phyloP scores from a whole-genome alignment of 2,888 invertebrate genomes.

The Andrena praecox region DNA sequence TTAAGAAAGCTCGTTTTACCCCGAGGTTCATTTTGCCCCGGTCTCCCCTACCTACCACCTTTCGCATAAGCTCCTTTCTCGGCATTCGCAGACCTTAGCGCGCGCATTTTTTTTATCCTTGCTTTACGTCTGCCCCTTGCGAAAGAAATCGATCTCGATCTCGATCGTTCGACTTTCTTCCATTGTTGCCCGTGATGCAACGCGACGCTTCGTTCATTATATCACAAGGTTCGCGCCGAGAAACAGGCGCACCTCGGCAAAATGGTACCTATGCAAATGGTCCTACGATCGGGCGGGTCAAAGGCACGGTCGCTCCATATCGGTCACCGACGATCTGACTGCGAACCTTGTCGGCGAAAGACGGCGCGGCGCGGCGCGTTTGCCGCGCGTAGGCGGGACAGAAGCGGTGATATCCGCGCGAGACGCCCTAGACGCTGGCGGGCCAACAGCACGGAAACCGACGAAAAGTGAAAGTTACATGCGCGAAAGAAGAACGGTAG shows the following conservation, averaged over 20 bases:
- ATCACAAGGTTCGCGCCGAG: not conserved
- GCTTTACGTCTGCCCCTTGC: not conserved
- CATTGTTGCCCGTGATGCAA: no score
- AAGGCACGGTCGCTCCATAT: no score
- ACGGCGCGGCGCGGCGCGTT: no score
- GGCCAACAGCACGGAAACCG: constrained; percentile 24
- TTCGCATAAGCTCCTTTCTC: constrained; percentile 63
- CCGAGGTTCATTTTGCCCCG: no score
- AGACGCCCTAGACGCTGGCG: constrained; percentile 24
- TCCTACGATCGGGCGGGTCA: no score
- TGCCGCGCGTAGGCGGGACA: not conserved
- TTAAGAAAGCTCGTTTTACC: no score
- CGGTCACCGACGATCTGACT: no score
- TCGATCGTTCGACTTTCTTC: no score
- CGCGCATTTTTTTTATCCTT: not conserved
- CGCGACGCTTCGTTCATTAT: no score
- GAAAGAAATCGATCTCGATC: no score
- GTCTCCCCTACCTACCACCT: constrained; percentile 45
- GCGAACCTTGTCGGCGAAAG: not conserved
- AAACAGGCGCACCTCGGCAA: not conserved
- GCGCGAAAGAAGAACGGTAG: constrained; percentile 30
- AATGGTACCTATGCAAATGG: no score
- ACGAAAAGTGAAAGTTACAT: constrained; percentile 63
- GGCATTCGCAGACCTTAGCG: not conserved
- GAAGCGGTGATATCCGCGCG: constrained; percentile 2